Evolutionary conservation across 2,888 invertebrate species (phyloP), one percentile per base, ranked within the genome.

Genomic region (Cataglyphis albicans): DNA sequence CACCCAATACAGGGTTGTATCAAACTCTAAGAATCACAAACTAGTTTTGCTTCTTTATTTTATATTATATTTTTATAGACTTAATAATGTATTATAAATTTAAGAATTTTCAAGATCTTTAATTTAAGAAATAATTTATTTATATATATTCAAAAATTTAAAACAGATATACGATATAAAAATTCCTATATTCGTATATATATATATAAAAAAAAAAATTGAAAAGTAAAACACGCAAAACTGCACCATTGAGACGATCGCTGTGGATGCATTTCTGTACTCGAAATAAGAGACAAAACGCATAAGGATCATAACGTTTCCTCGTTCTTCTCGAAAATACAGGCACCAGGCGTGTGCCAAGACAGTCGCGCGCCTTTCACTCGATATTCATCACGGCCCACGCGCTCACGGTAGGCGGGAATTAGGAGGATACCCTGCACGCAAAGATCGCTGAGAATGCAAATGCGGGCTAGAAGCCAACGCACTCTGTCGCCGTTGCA

Each of bases 291-390:
- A 61, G 57, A 32, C 21, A 61, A 73, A 72, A 61, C 41, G 35
- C 9, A 57, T 38, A 76, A n/a, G 44, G n/a, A 41, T 52, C 70
- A 18, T 59, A 15, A n/a, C 12, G 63, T 87, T 88, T 87, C 74
- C 87, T 80, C 63, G 64, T 82, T 88, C 88, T 86, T 86, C 88
- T 32, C 65, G 88, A 84, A 88, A 87, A 84, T 84, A 65, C 38
- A 52, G 25, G n/a, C 57, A 21, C 5, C 44, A 61, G 18, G 38
- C 59, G 59, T 85, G 88, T 84, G 88, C 83, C 89, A 85, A 87
- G 82, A 75, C 81, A 63, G 81, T 52, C 29, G 63, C 41, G 41
- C 63, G 70, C 72, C 65, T 83, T 73, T 81, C 85, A 67, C 74
- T 75, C 63, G 86, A 84, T 85, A 88, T 88, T 88, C 90, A 88